These are phyloP conservation scores for Rotaria magnacalcarata DNA, from an alignment of 2,888 invertebrate genomes.

Conservation along the genomic window DNA sequence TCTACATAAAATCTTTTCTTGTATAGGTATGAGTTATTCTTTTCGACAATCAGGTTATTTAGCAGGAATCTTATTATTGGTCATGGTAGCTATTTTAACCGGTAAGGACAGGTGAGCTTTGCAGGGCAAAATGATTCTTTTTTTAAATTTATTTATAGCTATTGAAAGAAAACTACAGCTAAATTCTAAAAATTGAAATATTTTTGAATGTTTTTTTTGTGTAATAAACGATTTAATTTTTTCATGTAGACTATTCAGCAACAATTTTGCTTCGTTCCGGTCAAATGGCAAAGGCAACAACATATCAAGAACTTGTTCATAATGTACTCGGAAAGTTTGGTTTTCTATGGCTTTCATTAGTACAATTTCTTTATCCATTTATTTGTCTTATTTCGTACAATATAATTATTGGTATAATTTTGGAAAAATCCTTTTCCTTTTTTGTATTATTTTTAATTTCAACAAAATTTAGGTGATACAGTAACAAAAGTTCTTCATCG, in stretches of 20 bases:
- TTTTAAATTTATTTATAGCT: no score
- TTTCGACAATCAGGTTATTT: conserved; percentile 75
- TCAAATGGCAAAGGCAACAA: conserved; percentile 72
- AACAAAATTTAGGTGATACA: conserved; percentile 66
- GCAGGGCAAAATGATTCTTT: not conserved
- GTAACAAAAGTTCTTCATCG: conserved; percentile 75
- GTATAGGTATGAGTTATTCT: conserved; percentile 64
- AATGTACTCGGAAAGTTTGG: conserved; percentile 58
- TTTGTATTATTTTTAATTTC: no score
- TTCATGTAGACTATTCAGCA: conserved; percentile 69
- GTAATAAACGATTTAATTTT: not conserved
- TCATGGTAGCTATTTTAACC: conserved; percentile 70
- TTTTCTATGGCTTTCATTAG: conserved; percentile 70
- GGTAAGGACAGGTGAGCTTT: conserved; percentile 50
- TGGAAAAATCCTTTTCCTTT: no score
- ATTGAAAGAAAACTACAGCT: not conserved
- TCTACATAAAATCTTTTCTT: conserved; percentile 9
- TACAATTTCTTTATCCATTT: conserved; percentile 78
- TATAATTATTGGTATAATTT: not conserved
- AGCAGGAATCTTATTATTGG: conserved; percentile 69
- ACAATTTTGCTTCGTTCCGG: conserved; percentile 73
- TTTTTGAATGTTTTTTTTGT: not conserved
- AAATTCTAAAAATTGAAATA: no score
- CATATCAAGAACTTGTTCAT: conserved; percentile 66
- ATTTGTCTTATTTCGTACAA: conserved; percentile 65